Percentiles rank a stretch among this genome's conserved stretches.
Conservation (phyloP, 2,113 vertebrate genomes). For the Elephantulus edwardii region DNA sequence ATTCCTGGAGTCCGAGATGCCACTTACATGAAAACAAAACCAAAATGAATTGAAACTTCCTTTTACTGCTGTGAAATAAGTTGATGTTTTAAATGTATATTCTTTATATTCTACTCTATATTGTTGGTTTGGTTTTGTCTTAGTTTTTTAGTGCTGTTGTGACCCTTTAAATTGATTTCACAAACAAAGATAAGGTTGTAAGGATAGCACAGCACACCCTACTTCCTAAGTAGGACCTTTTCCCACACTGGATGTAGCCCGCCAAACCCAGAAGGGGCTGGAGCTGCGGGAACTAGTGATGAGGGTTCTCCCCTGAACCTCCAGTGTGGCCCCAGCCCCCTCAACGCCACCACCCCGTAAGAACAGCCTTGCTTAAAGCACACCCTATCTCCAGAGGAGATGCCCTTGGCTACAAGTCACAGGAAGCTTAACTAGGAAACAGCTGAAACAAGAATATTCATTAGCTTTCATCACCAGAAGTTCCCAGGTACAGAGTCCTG, state of each 20-base stretch:
- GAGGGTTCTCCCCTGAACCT: background rate
- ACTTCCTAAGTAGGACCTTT: background rate
- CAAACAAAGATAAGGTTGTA: background rate
- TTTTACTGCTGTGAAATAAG: background rate
- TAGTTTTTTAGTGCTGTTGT: background rate
- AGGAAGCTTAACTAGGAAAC: background rate
- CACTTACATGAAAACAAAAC: background rate
- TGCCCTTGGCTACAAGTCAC: background rate
- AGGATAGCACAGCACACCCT: background rate
- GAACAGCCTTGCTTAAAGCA: background rate
- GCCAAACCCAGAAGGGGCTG: background rate
- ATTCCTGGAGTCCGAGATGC: background rate
- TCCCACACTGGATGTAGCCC: background rate
- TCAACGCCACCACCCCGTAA: background rate
- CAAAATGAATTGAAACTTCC: background rate
- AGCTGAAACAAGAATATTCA: background rate
- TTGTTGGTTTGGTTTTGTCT: background rate
- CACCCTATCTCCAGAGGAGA: background rate
- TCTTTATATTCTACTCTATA: background rate
- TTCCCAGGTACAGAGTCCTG: background rate
- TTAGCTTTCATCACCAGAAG: background rate
- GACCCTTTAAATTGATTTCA: background rate
- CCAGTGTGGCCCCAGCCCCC: background rate
- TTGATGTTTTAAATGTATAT: background rate
- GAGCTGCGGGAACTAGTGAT: background rate